Evolutionary conservation across 2,113 vertebrate genomes (phyloP), one percentile per base, ranked within the genome.

Genomic region (Ictidomys tridecemlineatus): DNA sequence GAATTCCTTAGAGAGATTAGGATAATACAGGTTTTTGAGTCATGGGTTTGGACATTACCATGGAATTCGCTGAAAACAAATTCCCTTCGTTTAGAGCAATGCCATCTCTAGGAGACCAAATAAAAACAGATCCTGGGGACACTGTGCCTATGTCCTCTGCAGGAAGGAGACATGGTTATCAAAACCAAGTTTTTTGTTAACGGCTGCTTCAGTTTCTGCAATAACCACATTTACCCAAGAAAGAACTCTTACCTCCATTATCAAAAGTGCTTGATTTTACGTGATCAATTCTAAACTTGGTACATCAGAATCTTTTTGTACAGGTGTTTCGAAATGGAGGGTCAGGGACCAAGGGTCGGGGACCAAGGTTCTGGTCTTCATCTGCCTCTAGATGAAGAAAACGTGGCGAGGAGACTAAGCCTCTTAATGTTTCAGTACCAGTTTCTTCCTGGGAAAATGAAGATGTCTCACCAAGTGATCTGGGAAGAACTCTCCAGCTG

Each of bases 21-120:
- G 5, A 56, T 39, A 74, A 69, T 17, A 90, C 1, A 65, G 16
- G 61, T 7, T 70, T 58, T 26, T 84, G 11, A 93, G 53, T 93
- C 56, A 45, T 0, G 94, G 70, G 82, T 18, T 83, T 72, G 72
- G 11, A 89, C 58, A n/a, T 74, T 72, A 73, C 20, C 48, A 32
- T n/a, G 79, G 28, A 92, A 85, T 83, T 72, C 14, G 82, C 30
- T 94, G 86, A 82, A 89, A 18, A 28, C 61, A 89, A 65, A 65
- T 82, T 87, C 61, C 16, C 51, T 78, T 42, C 39, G 18, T 24
- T 91, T 30, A 87, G 6, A 95, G 28, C 9, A 14, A 79, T 58
- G 37, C 53, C 67, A 80, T 28, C 28, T 30, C 63, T 3, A 88
- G 32, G 20, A 95, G 12, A 51, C 32, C 51, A 96, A 12, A 56